Conservation (phyloP, 2,888 invertebrate genomes). For the Catocala nupta region DNA sequence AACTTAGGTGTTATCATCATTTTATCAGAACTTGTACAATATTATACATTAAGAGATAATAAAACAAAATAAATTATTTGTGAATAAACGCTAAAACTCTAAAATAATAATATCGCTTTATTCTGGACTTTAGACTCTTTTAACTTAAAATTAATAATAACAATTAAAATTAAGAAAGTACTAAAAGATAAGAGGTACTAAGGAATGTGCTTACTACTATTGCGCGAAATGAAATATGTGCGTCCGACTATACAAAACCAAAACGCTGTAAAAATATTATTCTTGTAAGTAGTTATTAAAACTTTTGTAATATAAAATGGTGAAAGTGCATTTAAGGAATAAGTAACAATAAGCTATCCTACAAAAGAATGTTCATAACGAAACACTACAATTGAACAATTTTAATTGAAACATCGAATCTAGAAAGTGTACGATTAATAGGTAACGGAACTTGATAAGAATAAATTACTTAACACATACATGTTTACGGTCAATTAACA, state of each 20-base stretch:
- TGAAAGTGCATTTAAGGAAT: constrained; percentile 19
- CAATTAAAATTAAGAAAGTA: constrained; percentile 68
- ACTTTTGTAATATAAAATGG: constrained; percentile 9
- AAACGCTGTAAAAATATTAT: constrained; percentile 10
- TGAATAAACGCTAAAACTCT: constrained; percentile 65
- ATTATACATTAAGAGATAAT: constrained; percentile 46
- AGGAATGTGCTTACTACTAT: constrained; percentile 36
- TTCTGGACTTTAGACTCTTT: constrained; percentile 83
- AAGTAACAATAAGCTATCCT: constrained; percentile 21
- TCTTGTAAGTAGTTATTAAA: not conserved
- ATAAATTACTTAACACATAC: constrained; percentile 47
- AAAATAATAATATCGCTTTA: constrained; percentile 83
- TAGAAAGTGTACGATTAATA: constrained; percentile 37
- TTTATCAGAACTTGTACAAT: constrained; percentile 48
- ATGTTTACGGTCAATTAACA: constrained; percentile 40
- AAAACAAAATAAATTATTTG: constrained; percentile 79
- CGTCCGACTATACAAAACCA: constrained; percentile 16
- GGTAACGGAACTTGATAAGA: constrained; percentile 45
- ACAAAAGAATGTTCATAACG: constrained; percentile 29
- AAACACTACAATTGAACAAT: constrained; percentile 24
- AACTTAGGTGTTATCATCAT: constrained; percentile 32
- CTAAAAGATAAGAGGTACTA: constrained; percentile 55
- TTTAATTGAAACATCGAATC: constrained; percentile 24
- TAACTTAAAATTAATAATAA: constrained; percentile 80
- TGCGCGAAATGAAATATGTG: constrained; percentile 30